Conservation (phyloP, 2,113 vertebrate species). For the Dipodomys stephensi region DNA sequence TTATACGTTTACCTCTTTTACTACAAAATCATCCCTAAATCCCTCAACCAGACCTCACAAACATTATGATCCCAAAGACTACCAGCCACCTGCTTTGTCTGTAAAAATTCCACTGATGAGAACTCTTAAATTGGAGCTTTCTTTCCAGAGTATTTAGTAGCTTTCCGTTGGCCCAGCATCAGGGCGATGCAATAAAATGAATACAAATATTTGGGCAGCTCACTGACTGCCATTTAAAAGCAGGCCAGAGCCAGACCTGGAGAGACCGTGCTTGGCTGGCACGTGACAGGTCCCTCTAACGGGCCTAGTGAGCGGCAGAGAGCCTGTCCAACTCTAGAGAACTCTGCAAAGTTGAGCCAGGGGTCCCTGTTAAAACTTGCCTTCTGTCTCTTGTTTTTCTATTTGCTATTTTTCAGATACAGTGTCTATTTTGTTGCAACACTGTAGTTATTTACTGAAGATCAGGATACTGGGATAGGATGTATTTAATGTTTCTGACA, state of each 20-base stretch:
- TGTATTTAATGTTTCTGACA: not conserved
- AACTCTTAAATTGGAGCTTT: conserved; percentile 35
- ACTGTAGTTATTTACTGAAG: not conserved
- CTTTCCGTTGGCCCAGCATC: conserved; percentile 54
- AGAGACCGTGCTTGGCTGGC: conserved; percentile 31
- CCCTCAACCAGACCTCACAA: conserved; percentile 34
- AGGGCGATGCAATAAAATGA: conserved; percentile 62
- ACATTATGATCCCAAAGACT: conserved; percentile 63
- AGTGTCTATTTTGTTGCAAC: not conserved
- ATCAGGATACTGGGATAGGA: not conserved
- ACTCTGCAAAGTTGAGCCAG: conserved; percentile 23
- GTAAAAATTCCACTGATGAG: conserved; percentile 54
- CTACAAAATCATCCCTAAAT: conserved; percentile 36
- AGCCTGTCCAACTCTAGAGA: conserved; percentile 39
- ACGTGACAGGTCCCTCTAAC: not conserved
- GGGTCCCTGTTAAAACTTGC: not conserved
- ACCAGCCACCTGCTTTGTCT: conserved; percentile 56
- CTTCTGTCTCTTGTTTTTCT: conserved; percentile 38
- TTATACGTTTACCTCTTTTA: conserved; percentile 14
- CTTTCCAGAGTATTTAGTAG: conserved; percentile 59
- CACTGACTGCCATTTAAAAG: not conserved
- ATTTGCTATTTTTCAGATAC: conserved; percentile 24
- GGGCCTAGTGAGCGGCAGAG: not conserved
- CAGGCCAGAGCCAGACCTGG: not conserved
- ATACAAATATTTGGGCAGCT: conserved; percentile 69